Base-by-base conservation (phyloP, 2,888 invertebrate species). In the Drosophila formosana region DNA sequence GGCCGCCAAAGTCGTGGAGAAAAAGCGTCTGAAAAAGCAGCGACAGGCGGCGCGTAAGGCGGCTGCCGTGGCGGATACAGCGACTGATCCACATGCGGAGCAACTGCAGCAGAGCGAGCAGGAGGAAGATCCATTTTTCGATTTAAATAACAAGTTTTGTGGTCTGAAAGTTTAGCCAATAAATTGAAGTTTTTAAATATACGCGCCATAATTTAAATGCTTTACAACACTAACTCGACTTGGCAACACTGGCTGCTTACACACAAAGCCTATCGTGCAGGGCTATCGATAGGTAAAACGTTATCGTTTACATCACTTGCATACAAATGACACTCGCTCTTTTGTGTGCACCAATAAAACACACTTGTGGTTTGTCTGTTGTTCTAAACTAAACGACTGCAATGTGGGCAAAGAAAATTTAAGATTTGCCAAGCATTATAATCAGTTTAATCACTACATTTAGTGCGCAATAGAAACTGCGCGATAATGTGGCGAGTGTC, bases 81-180 rank as follows among this genome's bases (percentile, higher is more conserved):
- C 58, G 2, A 52, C 47, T 0, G 91, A 92, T 82, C 90, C 90
- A 3, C 84, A 91, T 70, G 84, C 76, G 0, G 88, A 88, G 13
- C 80, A 89, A 81, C 18, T 87, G 32, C 72, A 80, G 0, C 72
- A 79, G 23, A 78, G 74, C 1, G 79, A 82, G 4, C 67, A 78
- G 4, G 81, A 75, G 0, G 85, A 83, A 8, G 88, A 89, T 13
- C 90, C 88, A 3, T 92, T 91, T 61, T 78, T 75, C 32, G 92
- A 92, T 74, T 80, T 92, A 32, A 92, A 92, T 71, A 92, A 92
- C 72, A 90, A 91, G 73, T 92, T 92, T 68, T 90, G 87, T 70
- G 82, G 82, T 0, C 70, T 92, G 25, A 84, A 91, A 72, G 79
- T 88, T 11, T 61, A 55, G 63, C 18, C 23, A 60, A 52, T 51